Evolutionary conservation across 1,140 invertebrate species (phyloP), one percentile per base, ranked within the genome.

Genomic region (Drosophila neocordata): DNA sequence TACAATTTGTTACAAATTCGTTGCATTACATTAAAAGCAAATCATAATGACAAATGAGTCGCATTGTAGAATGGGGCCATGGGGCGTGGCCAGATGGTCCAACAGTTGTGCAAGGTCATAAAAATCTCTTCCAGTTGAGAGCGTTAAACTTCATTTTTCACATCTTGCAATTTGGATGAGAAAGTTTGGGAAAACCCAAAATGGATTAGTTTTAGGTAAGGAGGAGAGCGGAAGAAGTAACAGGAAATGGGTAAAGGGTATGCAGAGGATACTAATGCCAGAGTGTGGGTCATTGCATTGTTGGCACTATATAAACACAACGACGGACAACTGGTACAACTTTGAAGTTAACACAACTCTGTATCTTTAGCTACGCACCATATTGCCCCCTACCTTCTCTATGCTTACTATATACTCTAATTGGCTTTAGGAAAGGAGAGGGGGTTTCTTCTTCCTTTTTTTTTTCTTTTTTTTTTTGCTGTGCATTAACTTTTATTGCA

Each of bases 401-500:
- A 11, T 18, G 20, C 9, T 44, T 15, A 7, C 22, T 55, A 15
- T 18, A 34, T 56, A n/a, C 24, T 81, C 73, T 81, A 83, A 84
- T 79, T 76, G 79, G 67, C 62, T 59, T 65, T 61, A 31, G 9
- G 8, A 0, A 7, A 15, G 41, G 15, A 11, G 18, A 20, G 41
- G 41, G 8, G 15, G 13, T 7, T 31, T 24, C 24, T 2, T 24
- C 24, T 24, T 24, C 24, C 1, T 31, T 7, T 31, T 61, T 52
- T 61, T 62, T 52, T 15, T 61, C 18, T 24, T 38, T 61, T 61
- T 60, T 64, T 65, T 61, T 61, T 60, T 64, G 61, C 65, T 64
- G 62, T 57, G 75, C 79, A 83, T 83, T 83, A 83, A 79, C 67
- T 65, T 84, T 79, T 79, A 84, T 79, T 79, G 75, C 67, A 76